These are phyloP conservation scores for Cyphomyrus discorhynchus DNA, from an alignment of 2,113 vertebrate genomes.

Conservation along the genomic window DNA sequence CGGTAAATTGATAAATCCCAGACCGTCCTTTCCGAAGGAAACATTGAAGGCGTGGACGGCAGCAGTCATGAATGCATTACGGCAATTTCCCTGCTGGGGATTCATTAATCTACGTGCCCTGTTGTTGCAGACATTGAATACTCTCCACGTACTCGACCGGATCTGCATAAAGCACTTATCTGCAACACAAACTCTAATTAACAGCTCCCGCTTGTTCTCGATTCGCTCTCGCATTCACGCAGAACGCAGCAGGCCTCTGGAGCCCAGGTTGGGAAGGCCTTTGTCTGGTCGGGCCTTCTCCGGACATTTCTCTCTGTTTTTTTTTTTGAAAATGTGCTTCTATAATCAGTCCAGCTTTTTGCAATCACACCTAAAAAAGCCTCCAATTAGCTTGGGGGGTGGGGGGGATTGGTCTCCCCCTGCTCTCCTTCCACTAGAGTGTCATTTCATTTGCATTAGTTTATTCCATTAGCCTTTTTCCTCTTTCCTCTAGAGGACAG, in stretches of 20 bases:
- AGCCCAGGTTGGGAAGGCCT: not conserved
- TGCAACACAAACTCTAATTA: not conserved
- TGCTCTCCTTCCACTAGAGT: not conserved
- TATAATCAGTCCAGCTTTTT: not conserved
- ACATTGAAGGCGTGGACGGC: not conserved
- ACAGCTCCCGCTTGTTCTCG: not conserved
- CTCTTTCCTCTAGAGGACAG: not conserved
- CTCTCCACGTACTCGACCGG: not conserved
- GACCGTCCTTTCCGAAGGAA: not conserved
- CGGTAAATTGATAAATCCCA: not conserved
- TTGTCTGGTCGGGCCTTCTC: not conserved
- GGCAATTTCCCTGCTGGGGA: not conserved
- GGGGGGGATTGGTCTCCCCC: not conserved
- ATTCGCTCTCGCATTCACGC: not conserved
- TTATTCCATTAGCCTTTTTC: not conserved
- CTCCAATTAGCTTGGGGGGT: not conserved
- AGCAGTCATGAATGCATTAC: not conserved
- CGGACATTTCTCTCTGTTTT: not conserved
- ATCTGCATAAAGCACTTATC: constrained; percentile 7
- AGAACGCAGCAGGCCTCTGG: not conserved
- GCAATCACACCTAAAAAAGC: not conserved
- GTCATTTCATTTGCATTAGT: constrained; percentile 1
- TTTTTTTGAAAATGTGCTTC: not conserved
- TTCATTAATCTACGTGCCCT: not conserved
- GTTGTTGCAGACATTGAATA: not conserved